phyloP scores from a whole-genome alignment of 1,140 invertebrate species.

The Bombus balteatus region DNA sequence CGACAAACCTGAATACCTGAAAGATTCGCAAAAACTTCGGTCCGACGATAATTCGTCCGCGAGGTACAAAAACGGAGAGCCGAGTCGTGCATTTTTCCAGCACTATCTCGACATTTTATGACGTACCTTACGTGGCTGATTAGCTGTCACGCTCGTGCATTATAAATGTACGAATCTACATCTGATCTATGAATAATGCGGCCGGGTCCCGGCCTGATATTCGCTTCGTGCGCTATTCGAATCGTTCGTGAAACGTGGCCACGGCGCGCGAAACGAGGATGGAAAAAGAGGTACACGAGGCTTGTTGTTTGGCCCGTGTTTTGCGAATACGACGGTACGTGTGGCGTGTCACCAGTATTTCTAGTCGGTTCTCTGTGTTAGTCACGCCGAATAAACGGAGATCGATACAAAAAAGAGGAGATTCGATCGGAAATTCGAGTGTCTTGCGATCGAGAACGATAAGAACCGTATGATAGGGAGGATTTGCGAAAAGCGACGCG shows the following conservation, averaged over 20 bases:
- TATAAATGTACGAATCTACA: slow-evolving; percentile 69
- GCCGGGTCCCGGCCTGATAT: slow-evolving; percentile 49
- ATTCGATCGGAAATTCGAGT: background rate
- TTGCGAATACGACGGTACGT: background rate
- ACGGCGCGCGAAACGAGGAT: background rate
- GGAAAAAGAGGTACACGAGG: background rate
- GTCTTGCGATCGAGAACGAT: background rate
- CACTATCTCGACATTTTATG: slow-evolving; percentile 70
- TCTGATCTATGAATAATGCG: slow-evolving; percentile 71
- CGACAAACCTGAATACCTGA: background rate
- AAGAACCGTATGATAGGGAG: background rate
- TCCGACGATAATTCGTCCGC: background rate
- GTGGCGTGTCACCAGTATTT: background rate
- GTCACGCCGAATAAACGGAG: background rate
- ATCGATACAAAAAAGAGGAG: background rate
- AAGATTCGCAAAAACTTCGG: background rate
- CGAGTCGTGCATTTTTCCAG: slow-evolving; percentile 56
- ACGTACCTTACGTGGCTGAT: slow-evolving; percentile 69
- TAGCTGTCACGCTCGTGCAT: slow-evolving; percentile 71
- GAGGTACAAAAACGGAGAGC: background rate
- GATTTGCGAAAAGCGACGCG: slow-evolving; percentile 41
- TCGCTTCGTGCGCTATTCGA: slow-evolving; percentile 47
- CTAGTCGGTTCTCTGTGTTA: background rate
- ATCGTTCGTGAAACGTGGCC: slow-evolving; percentile 40
- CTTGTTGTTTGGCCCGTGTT: background rate